These are phyloP conservation scores for Perca schrenkii DNA, from an alignment of 2,113 vertebrate genomes.

Conservation along the genomic window DNA sequence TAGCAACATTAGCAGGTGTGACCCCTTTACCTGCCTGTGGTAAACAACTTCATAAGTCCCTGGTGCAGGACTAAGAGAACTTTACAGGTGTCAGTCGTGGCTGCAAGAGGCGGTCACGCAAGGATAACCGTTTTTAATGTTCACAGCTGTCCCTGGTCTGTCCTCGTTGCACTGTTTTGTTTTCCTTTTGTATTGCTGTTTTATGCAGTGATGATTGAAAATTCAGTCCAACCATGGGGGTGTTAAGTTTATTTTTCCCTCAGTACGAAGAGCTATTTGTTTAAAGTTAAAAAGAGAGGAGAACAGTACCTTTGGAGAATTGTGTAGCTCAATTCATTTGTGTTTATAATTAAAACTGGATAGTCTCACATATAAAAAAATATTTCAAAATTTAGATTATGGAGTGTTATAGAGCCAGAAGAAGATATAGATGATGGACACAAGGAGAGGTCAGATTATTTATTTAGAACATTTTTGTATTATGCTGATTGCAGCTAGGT, in stretches of 20 bases:
- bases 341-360: slow-evolving; percentile 1
- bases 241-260: slow-evolving; percentile 7
- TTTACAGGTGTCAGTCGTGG: neutral
- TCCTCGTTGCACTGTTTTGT: neutral
- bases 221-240: neutral
- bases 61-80: neutral
- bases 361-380: neutral
- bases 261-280: neutral
- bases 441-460: neutral
- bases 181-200: slow-evolving; percentile 2
- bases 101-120: neutral
- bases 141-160: slow-evolving; percentile 1
- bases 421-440: neutral
- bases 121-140: slow-evolving; percentile 14
- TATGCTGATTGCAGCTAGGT: neutral
- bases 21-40: neutral
- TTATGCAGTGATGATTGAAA: slow-evolving; percentile 28
- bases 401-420: neutral
- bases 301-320: slow-evolving; percentile 2
- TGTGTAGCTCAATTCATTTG: neutral
- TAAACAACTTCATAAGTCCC: slow-evolving; percentile 29
- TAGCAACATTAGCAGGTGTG: neutral
- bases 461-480: neutral
- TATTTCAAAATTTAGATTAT: neutral
- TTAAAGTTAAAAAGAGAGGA: slow-evolving; percentile 30